Base-by-base conservation (phyloP, 2,888 invertebrate species). In the Agonopterix arenella region DNA sequence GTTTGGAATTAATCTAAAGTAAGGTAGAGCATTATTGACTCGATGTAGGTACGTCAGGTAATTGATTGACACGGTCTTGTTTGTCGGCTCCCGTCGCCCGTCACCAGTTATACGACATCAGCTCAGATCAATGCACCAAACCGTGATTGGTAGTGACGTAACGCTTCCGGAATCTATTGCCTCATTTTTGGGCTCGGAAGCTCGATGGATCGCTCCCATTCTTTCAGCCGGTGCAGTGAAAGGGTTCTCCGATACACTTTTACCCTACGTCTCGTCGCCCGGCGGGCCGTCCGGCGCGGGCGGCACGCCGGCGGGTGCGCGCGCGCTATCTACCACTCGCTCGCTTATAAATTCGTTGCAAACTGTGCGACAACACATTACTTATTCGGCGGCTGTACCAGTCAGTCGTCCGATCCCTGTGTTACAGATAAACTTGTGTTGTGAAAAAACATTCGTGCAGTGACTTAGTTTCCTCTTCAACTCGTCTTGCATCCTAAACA, bases 301-400 rank as follows among this genome's bases (percentile, higher is more conserved):
- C 42, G 11, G 42, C 13, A 11, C 36, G n/a, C 18, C n/a, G 18
- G 28, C 80, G 76, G 80, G 78, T 75, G 76, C 69, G 66, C 70
- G 68, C 72, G 66, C 70, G 68, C 72, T 64, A n/a, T n/a, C n/a
- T n/a, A 68, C 68, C 65, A 63, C 57, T 69, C 78, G 70, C 76
- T 75, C 74, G 76, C 84, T 85, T 90, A 90, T 90, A 90, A 88
- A 90, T 89, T 89, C 80, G 82, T 83, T 81, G 89, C 81, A 84
- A 82, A 80, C 73, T 67, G 76, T 62, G 71, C 74, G 71, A 80
- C 80, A 83, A 76, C 78, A 88, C 90, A 89, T 88, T 88, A 80
- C 84, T 70, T 85, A 84, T 90, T 88, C 88, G 89, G 85, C 85
- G 77, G 88, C 82, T 83, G 85, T 74, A 66, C 73, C 58, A 74